A percentile compares a stretch with the other conserved stretches of the same genome.
These are phyloP conservation scores for Xenops minutus DNA, from an alignment of 2,797 vertebrate species.

Conservation along the genomic window DNA sequence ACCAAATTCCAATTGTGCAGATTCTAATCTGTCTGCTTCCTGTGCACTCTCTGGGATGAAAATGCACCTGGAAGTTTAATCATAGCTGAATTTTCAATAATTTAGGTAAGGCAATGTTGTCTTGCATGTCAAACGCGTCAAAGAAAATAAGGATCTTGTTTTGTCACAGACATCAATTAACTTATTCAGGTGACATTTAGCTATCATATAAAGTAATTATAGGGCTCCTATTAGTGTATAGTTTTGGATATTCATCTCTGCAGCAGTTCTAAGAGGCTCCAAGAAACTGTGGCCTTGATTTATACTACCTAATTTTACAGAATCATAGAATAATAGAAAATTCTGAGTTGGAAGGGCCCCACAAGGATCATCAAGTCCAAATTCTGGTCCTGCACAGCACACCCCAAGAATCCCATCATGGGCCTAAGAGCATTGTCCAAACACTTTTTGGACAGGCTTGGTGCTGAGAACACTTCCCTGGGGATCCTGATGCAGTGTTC, in stretches of 20 bases:
- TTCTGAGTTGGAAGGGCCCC: neutral
- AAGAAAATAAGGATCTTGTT: neutral
- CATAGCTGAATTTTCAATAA: neutral
- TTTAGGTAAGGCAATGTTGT: neutral
- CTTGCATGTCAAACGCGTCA: neutral
- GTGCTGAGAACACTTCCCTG: accelerated
- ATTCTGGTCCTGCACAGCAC: too few species aligned
- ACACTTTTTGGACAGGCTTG: neutral
- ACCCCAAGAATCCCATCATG: accelerated
- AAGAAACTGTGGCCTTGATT: neutral
- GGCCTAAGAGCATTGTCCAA: neutral
- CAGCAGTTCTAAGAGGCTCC: neutral
- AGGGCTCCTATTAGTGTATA: neutral
- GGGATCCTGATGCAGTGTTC: neutral
- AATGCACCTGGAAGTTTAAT: neutral
- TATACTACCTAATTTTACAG: neutral
- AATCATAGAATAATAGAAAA: neutral
- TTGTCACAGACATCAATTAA: neutral
- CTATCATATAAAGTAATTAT: neutral
- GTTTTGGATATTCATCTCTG: neutral
- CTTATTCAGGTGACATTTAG: neutral
- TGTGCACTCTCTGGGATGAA: neutral
- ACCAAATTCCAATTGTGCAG: neutral
- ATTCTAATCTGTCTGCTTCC: neutral
- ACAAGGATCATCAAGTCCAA: accelerated